phyloP scores from a whole-genome alignment of 2,888 invertebrate species.

The Caenorhabditis japonica region DNA sequence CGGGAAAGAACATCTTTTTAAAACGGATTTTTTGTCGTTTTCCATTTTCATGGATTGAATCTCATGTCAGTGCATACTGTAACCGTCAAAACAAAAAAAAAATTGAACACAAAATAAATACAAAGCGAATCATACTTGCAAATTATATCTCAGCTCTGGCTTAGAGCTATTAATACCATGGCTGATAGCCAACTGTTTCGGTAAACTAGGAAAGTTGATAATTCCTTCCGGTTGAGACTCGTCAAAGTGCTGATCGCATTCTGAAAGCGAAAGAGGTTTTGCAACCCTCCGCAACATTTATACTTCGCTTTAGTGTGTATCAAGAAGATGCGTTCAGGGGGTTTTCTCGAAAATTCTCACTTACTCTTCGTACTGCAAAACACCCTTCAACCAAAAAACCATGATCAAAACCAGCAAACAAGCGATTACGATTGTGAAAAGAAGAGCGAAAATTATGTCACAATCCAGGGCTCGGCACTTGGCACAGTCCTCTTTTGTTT shows the following conservation, averaged over 20 bases:
- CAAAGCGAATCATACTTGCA: slow-evolving; percentile 57
- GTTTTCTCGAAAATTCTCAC: no score
- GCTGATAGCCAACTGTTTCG: slow-evolving; percentile 50
- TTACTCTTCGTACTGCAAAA: slow-evolving; percentile 75
- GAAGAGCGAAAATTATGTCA: slow-evolving; percentile 76
- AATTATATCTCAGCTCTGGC: slow-evolving; percentile 45
- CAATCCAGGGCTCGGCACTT: slow-evolving; percentile 75
- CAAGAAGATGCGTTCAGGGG: no score
- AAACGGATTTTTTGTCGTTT: no score
- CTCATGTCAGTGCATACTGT: no score
- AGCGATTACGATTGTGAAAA: slow-evolving; percentile 74
- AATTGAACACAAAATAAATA: no score
- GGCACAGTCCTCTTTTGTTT: slow-evolving; percentile 69
- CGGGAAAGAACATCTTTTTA: no score
- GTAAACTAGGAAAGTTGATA: slow-evolving; percentile 72
- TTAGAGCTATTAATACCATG: slow-evolving; percentile 32
- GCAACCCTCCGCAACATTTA: slow-evolving; percentile 6
- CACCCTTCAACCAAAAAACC: slow-evolving; percentile 76
- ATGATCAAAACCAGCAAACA: slow-evolving; percentile 74
- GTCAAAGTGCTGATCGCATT: slow-evolving; percentile 75
- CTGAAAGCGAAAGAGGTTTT: slow-evolving; percentile 44
- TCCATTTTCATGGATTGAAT: no score
- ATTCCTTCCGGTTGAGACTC: slow-evolving; percentile 59
- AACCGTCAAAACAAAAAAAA: no score
- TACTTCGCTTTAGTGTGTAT: no score